Conservation (phyloP, 2,113 vertebrate genomes). For the human (Homo sapiens) region GRCh38 chr13:72216501-72217000, state of each 20-base stretch:
- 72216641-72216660: neutral
- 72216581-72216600: neutral
- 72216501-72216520: neutral
- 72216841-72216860: neutral
- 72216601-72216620: neutral
- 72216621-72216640: neutral
- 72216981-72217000: too few relatives aligned
- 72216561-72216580: neutral
- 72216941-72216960: neutral
- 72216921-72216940: neutral
- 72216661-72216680: neutral
- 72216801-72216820: neutral
- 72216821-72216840: neutral
- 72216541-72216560: neutral
- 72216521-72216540: neutral
- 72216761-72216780: neutral
- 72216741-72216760: neutral
- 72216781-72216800: neutral
- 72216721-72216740: neutral
- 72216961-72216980: too few relatives aligned
- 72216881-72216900: neutral
- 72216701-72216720: too few relatives aligned
- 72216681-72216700: neutral
- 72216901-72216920: neutral
- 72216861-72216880: neutral